Percentiles rank a stretch among this genome's conserved stretches.
Conservation (phyloP, 2,113 vertebrate genomes). For the Rhombomys opimus region DNA sequence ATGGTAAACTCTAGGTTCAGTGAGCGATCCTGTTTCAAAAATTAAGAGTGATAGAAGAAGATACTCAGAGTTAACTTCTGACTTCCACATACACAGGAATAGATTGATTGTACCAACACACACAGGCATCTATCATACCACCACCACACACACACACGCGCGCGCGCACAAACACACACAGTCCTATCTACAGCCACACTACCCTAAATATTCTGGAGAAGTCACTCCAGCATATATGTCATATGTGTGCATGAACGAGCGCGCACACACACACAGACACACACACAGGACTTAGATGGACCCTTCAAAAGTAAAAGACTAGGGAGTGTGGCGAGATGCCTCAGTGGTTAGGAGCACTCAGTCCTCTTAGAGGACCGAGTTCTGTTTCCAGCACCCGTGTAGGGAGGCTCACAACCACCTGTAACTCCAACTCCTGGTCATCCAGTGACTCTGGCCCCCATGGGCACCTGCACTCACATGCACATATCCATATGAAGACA, state of each 20-base stretch:
- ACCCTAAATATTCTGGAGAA: not conserved
- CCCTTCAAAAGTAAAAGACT: not conserved
- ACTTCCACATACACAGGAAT: not conserved
- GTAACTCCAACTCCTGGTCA: not conserved
- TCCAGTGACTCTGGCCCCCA: not conserved
- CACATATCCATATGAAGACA: not conserved
- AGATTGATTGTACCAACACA: not conserved
- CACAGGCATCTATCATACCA: not conserved
- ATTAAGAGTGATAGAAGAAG: not conserved
- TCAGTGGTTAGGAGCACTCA: not conserved
- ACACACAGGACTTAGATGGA: not conserved
- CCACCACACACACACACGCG: not conserved
- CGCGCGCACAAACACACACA: not conserved
- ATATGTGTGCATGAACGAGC: not conserved
- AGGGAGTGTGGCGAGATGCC: not conserved
- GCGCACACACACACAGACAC: not conserved
- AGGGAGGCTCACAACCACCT: not conserved
- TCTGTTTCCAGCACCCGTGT: not conserved
- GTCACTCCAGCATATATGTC: not conserved
- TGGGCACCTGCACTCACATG: no score
- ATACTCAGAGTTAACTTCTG: not conserved
- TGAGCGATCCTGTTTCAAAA: not conserved
- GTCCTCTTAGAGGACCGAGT: not conserved
- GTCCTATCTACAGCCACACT: not conserved
- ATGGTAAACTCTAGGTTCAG: not conserved